phyloP scores from a whole-genome alignment of 2,113 vertebrate species.

The Chloropsis cyanopogon region DNA sequence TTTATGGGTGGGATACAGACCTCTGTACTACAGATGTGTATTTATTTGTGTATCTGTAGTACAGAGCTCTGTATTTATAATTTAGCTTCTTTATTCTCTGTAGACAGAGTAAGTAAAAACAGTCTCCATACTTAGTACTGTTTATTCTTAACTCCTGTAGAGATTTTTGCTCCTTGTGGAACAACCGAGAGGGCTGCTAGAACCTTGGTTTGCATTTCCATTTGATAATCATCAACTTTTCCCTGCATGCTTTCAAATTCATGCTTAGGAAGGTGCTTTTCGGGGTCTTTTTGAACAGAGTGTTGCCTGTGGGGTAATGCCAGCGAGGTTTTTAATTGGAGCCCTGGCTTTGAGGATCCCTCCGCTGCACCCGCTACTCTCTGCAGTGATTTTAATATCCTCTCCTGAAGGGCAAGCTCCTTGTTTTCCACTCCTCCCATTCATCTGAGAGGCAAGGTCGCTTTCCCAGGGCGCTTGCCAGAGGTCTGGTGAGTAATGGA shows the following conservation, averaged over 20 bases:
- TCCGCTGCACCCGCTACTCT: background rate
- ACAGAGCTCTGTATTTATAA: background rate
- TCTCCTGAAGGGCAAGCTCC: slow-evolving; percentile 15
- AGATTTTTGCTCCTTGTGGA: background rate
- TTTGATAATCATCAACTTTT: background rate
- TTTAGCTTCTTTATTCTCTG: fast-evolving
- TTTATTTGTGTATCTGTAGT: background rate
- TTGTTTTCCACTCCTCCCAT: background rate
- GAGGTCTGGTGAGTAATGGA: slow-evolving; percentile 35
- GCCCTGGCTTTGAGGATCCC: background rate
- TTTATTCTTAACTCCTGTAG: background rate
- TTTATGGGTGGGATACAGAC: background rate
- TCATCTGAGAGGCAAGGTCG: slow-evolving; percentile 6
- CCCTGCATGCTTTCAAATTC: background rate
- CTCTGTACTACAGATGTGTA: background rate
- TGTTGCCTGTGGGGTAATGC: background rate
- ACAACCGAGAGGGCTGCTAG: background rate
- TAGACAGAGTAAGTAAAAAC: background rate
- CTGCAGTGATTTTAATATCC: background rate
- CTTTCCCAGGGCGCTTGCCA: slow-evolving; percentile 40
- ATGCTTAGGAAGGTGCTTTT: background rate
- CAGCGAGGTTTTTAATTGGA: background rate
- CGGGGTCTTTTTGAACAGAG: background rate
- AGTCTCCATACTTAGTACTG: background rate
- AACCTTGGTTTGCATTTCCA: background rate